Conservation (phyloP, 1,140 invertebrate species). For the Carposina sasakii region DNA sequence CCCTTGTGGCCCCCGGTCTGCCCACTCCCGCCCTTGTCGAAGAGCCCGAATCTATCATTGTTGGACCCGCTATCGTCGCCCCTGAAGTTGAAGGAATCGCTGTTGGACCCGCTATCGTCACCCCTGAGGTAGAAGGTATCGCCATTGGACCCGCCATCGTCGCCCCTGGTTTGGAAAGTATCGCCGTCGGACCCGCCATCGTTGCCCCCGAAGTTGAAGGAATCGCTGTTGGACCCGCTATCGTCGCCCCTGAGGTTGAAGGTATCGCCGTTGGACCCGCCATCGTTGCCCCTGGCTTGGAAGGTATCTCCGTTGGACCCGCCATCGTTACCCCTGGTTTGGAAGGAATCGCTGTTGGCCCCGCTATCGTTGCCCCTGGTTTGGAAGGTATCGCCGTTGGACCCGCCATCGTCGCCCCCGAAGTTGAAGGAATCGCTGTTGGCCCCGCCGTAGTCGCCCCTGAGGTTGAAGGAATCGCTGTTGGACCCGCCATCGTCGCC, state of each 20-base stretch:
- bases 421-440: conserved; percentile 30
- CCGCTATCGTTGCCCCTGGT: conserved; percentile 14
- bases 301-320: conserved; percentile 27
- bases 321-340: conserved; percentile 6
- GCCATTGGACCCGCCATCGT: conserved; percentile 18
- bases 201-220: too few species aligned
- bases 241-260: conserved; percentile 8
- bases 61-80: conserved; percentile 21
- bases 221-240: conserved; percentile 21
- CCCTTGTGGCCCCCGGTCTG: conserved; percentile 11
- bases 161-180: conserved; percentile 11
- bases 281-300: conserved; percentile 26
- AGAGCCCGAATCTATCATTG: conserved; percentile 10
- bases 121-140: conserved; percentile 9
- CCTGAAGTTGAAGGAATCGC: not conserved
- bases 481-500: too few species aligned
- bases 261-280: conserved; percentile 23
- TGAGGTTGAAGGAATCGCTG: not conserved
- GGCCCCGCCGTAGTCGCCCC: conserved; percentile 2
- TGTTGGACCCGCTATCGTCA: not conserved
- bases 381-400: too few species aligned
- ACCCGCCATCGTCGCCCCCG: conserved; percentile 15
- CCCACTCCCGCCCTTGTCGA: conserved; percentile 14
- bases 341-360: too few species aligned
- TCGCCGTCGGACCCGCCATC: conserved; percentile 24